Conservation (phyloP, 2,113 vertebrate species). For the Athene noctua region DNA sequence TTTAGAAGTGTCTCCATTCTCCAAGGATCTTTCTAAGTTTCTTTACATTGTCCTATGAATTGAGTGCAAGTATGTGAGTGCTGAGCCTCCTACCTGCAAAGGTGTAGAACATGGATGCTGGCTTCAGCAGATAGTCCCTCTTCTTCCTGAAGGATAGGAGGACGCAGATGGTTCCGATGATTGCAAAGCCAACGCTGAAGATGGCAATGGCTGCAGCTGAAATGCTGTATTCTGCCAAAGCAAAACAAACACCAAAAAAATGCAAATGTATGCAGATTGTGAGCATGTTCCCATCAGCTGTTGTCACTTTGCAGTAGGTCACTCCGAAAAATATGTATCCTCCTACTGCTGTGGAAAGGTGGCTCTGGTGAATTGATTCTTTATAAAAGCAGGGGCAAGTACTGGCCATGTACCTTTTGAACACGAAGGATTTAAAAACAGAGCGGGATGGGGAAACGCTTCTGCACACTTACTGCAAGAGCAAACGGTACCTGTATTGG, state of each 20-base stretch:
- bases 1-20: neutral
- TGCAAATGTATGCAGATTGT: neutral
- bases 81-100: slow-evolving; percentile 82
- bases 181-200: slow-evolving; percentile 88
- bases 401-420: neutral
- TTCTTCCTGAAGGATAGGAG: slow-evolving; percentile 83
- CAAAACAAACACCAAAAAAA: neutral
- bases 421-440: neutral
- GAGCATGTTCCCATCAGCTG: neutral
- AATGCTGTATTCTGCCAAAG: slow-evolving; percentile 91
- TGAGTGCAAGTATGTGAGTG: neutral
- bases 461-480: neutral
- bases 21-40: no score
- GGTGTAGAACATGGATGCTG: slow-evolving; percentile 92
- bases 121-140: slow-evolving; percentile 90
- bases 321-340: rapidly evolving
- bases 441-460: neutral
- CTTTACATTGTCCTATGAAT: neutral
- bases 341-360: neutral
- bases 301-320: neutral
- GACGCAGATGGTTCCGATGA: slow-evolving; percentile 84
- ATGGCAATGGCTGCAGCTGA: slow-evolving; percentile 95
- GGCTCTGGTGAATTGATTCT: neutral
- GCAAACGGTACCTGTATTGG: neutral
- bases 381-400: neutral